Percentiles rank a stretch among this genome's conserved stretches.
Evolutionary conservation across 1,140 invertebrate species (phyloP).

Genomic region (Globodera rostochiensis): DNA sequence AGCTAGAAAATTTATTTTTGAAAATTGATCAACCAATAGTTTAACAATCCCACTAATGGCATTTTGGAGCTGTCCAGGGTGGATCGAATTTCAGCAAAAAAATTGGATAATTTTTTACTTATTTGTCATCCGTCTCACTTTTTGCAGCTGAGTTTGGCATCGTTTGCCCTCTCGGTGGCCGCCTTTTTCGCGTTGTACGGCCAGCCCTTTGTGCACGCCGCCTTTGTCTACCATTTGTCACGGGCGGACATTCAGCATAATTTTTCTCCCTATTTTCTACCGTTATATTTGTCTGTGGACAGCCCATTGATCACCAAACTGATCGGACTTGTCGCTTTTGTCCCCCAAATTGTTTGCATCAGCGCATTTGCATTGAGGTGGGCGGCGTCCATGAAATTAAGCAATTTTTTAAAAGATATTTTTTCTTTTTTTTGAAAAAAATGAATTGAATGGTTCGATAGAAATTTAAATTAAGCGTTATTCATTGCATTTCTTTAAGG

Average conservation of each 20-base stretch:
- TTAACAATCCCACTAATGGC: neutral
- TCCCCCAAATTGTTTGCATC: slow-evolving; percentile 77
- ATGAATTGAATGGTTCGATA: too few species aligned
- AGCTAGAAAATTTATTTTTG: neutral
- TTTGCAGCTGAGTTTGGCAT: slow-evolving; percentile 72
- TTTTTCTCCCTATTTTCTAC: slow-evolving; percentile 93
- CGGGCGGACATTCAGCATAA: slow-evolving; percentile 91
- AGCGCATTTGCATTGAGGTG: slow-evolving; percentile 73
- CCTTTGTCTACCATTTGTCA: slow-evolving; percentile 87
- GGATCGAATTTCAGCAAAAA: too few species aligned
- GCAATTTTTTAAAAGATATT: neutral
- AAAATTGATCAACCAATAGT: slow-evolving; percentile 16
- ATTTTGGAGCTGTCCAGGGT: too few species aligned
- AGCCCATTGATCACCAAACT: slow-evolving; percentile 65
- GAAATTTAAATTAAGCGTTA: neutral
- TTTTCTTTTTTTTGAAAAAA: too few species aligned
- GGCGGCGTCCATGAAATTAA: neutral
- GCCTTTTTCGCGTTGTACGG: slow-evolving; percentile 80
- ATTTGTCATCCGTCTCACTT: neutral
- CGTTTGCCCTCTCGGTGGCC: slow-evolving; percentile 73
- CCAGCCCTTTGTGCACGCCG: slow-evolving; percentile 84
- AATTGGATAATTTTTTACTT: too few species aligned
- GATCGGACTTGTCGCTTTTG: slow-evolving; percentile 74
- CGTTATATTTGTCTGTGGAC: slow-evolving; percentile 80
- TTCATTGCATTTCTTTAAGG: slow-evolving; percentile 43